Evolutionary conservation across 1,140 invertebrate genomes (phyloP).

Genomic region (Tigriopus japonicus): DNA sequence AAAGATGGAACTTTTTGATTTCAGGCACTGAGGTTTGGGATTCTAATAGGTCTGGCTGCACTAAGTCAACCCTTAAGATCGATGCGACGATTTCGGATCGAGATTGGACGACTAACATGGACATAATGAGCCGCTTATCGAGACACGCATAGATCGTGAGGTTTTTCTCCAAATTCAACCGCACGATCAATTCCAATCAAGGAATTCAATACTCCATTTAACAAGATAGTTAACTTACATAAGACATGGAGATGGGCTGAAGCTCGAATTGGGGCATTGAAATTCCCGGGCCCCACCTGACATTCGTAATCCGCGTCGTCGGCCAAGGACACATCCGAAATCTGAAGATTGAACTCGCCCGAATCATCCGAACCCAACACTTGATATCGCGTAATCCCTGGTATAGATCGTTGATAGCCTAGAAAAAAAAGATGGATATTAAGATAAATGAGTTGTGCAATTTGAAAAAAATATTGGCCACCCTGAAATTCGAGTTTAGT

Average conservation of each 20-base stretch:
- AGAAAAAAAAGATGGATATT: background rate
- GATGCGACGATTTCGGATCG: too few relatives aligned
- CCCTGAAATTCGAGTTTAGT: too few relatives aligned
- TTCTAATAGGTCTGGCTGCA: too few relatives aligned
- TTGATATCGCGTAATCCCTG: constrained; percentile 1
- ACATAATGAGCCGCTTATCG: too few relatives aligned
- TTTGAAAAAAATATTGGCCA: too few relatives aligned
- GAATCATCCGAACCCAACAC: constrained; percentile 1
- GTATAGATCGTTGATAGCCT: constrained; percentile 7
- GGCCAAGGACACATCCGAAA: background rate
- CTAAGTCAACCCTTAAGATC: too few relatives aligned
- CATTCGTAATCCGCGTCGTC: constrained; percentile 11
- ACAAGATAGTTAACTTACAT: background rate
- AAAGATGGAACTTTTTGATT: too few relatives aligned
- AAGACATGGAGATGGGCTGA: background rate
- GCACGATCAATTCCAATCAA: too few relatives aligned
- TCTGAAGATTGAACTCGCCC: constrained; percentile 8
- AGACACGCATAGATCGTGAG: too few relatives aligned
- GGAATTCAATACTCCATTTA: background rate
- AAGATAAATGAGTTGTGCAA: too few relatives aligned
- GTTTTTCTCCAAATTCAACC: background rate
- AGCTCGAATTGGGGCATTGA: constrained; percentile 1
- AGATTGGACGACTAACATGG: too few relatives aligned
- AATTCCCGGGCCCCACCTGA: constrained; percentile 5
- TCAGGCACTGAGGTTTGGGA: too few relatives aligned